Conservation (phyloP, 2,888 invertebrate genomes). For the Lepidochrysops patricia region DNA sequence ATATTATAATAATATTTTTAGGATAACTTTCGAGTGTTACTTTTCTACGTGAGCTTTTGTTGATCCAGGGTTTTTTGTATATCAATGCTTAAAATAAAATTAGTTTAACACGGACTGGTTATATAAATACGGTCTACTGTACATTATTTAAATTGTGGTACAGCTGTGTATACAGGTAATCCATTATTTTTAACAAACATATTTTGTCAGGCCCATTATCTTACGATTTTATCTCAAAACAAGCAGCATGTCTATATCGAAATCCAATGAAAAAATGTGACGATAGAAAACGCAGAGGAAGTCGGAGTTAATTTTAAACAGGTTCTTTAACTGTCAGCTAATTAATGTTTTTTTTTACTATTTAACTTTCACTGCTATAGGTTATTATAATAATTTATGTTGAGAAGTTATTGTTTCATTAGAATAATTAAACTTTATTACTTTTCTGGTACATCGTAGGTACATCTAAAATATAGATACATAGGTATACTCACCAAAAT, state of each 20-base stretch:
- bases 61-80: too few relatives aligned
- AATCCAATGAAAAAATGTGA: neutral
- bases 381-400: neutral
- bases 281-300: neutral
- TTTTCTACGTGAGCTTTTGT: too few relatives aligned
- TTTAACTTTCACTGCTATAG: neutral
- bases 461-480: too few relatives aligned
- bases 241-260: neutral
- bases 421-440: neutral
- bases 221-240: neutral
- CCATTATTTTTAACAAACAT: slow-evolving; percentile 9
- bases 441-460: neutral
- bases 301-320: neutral
- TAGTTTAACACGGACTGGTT: too few relatives aligned
- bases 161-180: neutral
- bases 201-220: neutral
- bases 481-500: too few relatives aligned
- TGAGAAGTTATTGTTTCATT: neutral
- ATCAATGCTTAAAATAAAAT: too few relatives aligned
- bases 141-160: neutral
- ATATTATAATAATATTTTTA: too few relatives aligned
- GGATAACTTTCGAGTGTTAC: too few relatives aligned
- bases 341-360: neutral
- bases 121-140: too few relatives aligned
- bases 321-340: neutral